phyloP scores from a whole-genome alignment of 1,140 invertebrate genomes.

The Popillia japonica region DNA sequence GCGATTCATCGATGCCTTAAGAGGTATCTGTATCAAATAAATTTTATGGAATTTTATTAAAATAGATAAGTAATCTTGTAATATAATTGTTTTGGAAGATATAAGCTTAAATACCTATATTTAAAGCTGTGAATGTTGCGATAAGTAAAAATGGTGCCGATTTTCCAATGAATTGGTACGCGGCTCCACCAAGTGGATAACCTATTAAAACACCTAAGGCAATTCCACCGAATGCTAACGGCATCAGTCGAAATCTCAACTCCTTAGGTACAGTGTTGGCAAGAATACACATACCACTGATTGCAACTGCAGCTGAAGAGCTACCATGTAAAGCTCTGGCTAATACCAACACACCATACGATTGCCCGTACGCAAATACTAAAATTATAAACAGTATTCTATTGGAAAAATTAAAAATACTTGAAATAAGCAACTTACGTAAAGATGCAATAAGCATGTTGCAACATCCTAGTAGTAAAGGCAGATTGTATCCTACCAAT shows the following conservation, averaged over 20 bases:
- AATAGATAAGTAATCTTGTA: no score
- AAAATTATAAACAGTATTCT: conserved; percentile 47
- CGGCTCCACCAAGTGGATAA: conserved; percentile 80
- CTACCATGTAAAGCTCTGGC: conserved; percentile 87
- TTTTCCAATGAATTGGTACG: conserved; percentile 80
- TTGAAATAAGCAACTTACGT: conserved; percentile 66
- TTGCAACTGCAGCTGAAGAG: conserved; percentile 82
- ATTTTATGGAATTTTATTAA: no score
- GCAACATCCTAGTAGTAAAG: conserved; percentile 83
- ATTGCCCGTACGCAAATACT: conserved; percentile 86
- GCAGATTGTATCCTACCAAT: conserved; percentile 77
- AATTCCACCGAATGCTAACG: conserved; percentile 79
- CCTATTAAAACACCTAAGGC: conserved; percentile 81
- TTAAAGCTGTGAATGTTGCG: conserved; percentile 67
- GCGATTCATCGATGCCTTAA: no score
- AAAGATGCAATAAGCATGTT: conserved; percentile 83
- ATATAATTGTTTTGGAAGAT: background rate
- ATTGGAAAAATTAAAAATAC: background rate
- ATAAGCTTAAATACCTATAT: conserved; percentile 62
- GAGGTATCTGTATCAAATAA: no score
- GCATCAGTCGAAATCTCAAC: conserved; percentile 75
- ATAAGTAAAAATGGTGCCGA: conserved; percentile 77
- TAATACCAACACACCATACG: conserved; percentile 76
- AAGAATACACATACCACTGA: conserved; percentile 75
- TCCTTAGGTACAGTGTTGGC: conserved; percentile 68